These are phyloP conservation scores for Darevskia mixta DNA, from an alignment of 2,797 vertebrate species.

Conservation along the genomic window DNA sequence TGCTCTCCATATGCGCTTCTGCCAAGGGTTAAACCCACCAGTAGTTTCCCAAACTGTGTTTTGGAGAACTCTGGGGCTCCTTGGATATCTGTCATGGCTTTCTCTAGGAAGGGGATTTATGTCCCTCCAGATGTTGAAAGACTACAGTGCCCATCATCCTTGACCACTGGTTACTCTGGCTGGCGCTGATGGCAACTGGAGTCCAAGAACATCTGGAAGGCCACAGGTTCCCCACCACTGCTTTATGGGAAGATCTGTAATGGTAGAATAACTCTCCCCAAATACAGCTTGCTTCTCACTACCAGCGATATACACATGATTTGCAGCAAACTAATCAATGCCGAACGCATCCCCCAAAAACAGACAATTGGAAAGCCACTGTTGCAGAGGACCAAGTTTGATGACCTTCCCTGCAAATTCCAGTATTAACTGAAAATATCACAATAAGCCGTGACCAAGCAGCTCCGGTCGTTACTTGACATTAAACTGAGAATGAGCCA, in stretches of 20 bases:
- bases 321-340: background rate
- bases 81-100: background rate
- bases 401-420: background rate
- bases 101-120: background rate
- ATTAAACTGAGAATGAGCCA: background rate
- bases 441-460: background rate
- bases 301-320: background rate
- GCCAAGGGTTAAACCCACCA: background rate
- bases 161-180: no score
- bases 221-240: background rate
- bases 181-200: background rate
- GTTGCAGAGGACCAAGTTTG: background rate
- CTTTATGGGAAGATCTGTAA: background rate
- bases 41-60: background rate
- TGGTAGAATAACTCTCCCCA: background rate
- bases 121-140: no score
- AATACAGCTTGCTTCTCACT: background rate
- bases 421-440: background rate
- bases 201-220: background rate
- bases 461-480: background rate
- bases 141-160: no score
- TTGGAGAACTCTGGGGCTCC: background rate
- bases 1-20: background rate
- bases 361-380: background rate
- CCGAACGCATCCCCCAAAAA: background rate